Conservation (phyloP, 1,140 invertebrate genomes). For the Plutomurus gul region DNA sequence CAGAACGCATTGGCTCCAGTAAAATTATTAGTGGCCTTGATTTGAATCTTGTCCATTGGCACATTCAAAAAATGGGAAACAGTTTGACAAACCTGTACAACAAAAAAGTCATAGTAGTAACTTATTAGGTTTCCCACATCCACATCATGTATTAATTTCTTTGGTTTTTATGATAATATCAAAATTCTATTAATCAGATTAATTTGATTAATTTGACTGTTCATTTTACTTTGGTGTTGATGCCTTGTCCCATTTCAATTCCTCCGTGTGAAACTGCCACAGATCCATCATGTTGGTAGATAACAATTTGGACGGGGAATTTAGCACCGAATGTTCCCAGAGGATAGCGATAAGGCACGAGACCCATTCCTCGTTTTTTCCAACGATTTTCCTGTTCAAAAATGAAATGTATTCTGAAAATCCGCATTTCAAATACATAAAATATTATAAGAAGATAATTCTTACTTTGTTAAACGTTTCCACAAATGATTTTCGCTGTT, state of each 20-base stretch:
- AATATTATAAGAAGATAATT: not conserved
- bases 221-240: constrained; percentile 65
- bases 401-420: not conserved
- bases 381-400: constrained; percentile 59
- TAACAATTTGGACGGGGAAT: constrained; percentile 61
- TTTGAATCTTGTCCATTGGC: constrained; percentile 68
- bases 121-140: constrained; percentile 69
- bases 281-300: constrained; percentile 67
- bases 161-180: constrained; percentile 62
- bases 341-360: constrained; percentile 59
- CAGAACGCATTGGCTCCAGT: constrained; percentile 68
- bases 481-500: constrained; percentile 28
- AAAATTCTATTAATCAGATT: not conserved
- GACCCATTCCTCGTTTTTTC: constrained; percentile 62
- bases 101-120: constrained; percentile 62
- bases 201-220: not conserved
- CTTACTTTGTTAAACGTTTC: constrained; percentile 33
- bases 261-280: constrained; percentile 64
- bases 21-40: constrained; percentile 69
- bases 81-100: constrained; percentile 66
- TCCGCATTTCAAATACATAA: not conserved
- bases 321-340: constrained; percentile 57
- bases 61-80: constrained; percentile 74
- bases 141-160: constrained; percentile 77
- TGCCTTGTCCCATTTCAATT: constrained; percentile 72